Base-by-base conservation (phyloP, 2,797 vertebrate species). In the Helicolenus hilgendorfi region DNA sequence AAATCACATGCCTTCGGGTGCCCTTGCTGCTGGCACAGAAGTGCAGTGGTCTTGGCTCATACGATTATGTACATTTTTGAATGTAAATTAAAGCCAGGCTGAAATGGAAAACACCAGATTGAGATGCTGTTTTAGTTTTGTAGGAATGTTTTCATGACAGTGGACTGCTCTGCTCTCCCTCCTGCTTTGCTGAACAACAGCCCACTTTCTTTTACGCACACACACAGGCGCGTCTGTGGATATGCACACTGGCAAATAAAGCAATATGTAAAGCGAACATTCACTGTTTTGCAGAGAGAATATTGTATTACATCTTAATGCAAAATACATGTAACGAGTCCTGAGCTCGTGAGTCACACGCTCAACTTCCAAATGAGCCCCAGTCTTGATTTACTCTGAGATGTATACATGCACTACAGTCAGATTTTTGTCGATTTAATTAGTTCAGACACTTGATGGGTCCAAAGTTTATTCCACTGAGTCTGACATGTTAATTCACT, bases 121-220 rank as follows among this genome's bases (percentile, higher is more conserved):
- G 82, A 85, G 84, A 86, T 87, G 76, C 83, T 84, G 69, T 85
- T 93, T 83, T 86, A 79, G 89, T 93, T 92, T 85, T 84, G 86
- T 79, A 64, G 78, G 77, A 84, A 83, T 90, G 77, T 78, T 91
- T 81, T 91, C 83, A 77, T 87, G 85, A 84, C 74, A 90, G 56
- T 74, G 74, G 31, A 35, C 70, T 82, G 56, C n/a, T 79, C 65
- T 72, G 68, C 77, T 84, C 60, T 35, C n/a, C 55, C 53, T 29
- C 35, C 38, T 41, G 62, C 53, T 18, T 79, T 81, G 55, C 60
- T 45, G 27, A 62, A 74, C 67, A 80, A 76, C 49, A 72, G 36
- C 60, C 53, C 71, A 31, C 77, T 75, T 22, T 60, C 26, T 49
- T 24, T 29, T 26, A 11, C 59, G 7, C 35, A 9, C 70, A 7